These are phyloP conservation scores for Denticeps clupeoides DNA, from an alignment of 2,797 vertebrate species.

Conservation along the genomic window DNA sequence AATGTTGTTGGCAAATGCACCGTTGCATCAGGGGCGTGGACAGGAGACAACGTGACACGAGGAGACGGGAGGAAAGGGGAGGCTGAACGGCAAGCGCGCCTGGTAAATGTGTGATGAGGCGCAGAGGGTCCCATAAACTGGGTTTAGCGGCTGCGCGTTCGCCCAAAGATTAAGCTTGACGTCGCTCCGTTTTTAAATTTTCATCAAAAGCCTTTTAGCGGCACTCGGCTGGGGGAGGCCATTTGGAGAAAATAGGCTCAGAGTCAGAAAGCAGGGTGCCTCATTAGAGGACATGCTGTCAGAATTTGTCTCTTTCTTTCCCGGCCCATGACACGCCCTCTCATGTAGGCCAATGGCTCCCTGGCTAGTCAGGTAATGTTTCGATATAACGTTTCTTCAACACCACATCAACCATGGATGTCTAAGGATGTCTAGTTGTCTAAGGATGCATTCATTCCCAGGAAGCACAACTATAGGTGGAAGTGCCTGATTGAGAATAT, in stretches of 20 bases:
- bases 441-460: no score
- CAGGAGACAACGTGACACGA: no score
- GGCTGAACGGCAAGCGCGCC: no score
- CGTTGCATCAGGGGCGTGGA: no score
- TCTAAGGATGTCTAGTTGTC: no score
- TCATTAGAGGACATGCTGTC: constrained; percentile 38
- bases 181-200: constrained; percentile 52
- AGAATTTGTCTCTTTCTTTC: constrained; percentile 5
- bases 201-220: constrained; percentile 64
- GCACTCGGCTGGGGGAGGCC: constrained; percentile 29
- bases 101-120: not conserved
- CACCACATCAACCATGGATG: no score
- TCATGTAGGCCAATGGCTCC: constrained; percentile 7
- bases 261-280: constrained; percentile 41
- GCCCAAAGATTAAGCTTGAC: constrained; percentile 33
- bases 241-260: constrained; percentile 30
- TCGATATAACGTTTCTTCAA: no score
- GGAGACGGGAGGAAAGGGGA: no score
- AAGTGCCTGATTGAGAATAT: no score
- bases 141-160: constrained; percentile 49
- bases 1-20: no score
- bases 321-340: constrained; percentile 4
- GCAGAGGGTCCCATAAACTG: constrained; percentile 15
- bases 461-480: no score
- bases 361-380: no score